These are phyloP conservation scores for Amphipyra tragopoginis DNA, from an alignment of 2,888 invertebrate genomes.

Conservation along the genomic window DNA sequence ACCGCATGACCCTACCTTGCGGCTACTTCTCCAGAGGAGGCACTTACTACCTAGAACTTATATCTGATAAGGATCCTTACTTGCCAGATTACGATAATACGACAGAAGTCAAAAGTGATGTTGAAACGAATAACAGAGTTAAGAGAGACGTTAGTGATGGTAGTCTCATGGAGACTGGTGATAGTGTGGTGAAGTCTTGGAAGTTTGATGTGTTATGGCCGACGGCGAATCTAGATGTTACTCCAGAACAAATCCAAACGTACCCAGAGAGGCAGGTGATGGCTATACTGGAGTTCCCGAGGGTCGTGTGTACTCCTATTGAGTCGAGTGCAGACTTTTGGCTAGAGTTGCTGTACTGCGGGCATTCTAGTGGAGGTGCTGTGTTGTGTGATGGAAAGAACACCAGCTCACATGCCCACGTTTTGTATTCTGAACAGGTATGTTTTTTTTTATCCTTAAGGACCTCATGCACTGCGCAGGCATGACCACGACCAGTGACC, in stretches of 20 bases:
- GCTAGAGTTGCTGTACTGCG: constrained; percentile 95
- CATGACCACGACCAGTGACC: too few species aligned
- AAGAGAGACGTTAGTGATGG: constrained; percentile 77
- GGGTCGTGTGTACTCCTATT: constrained; percentile 92
- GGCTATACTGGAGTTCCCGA: constrained; percentile 93
- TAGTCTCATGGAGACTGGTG: constrained; percentile 80
- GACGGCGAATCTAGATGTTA: constrained; percentile 92
- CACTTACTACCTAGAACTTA: constrained; percentile 84
- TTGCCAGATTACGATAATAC: constrained; percentile 73
- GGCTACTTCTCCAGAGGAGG: constrained; percentile 94
- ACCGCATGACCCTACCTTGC: constrained; percentile 91
- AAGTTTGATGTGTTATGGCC: constrained; percentile 96
- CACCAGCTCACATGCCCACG: constrained; percentile 88
- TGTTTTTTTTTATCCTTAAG: too few species aligned
- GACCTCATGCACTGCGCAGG: too few species aligned
- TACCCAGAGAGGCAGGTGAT: constrained; percentile 94
- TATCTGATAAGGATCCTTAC: constrained; percentile 77
- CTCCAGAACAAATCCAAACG: constrained; percentile 94
- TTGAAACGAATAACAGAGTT: constrained; percentile 54
- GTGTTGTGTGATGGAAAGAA: constrained; percentile 92
- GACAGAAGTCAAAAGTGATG: constrained; percentile 58
- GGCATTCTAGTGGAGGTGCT: constrained; percentile 91
- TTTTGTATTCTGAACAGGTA: constrained; percentile 94
- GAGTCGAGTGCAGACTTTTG: constrained; percentile 92
- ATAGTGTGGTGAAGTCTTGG: constrained; percentile 85